A percentile compares a stretch with the other conserved stretches of the same genome.
These are phyloP conservation scores for Sebastes wilsoni DNA, from an alignment of 2,797 vertebrate genomes.

Conservation along the genomic window DNA sequence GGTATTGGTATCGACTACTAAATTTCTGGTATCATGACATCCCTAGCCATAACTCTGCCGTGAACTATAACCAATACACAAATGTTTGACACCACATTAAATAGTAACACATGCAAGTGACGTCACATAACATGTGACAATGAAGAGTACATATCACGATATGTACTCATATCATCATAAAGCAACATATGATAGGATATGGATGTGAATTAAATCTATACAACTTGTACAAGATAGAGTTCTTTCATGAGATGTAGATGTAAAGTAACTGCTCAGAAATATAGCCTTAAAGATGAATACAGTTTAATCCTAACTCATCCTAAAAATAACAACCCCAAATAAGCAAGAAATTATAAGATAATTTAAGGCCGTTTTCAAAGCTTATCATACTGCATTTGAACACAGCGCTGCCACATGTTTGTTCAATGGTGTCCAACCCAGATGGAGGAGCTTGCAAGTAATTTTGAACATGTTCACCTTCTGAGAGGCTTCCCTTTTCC, in stretches of 20 bases:
- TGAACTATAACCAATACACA: background rate
- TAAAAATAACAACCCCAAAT: background rate
- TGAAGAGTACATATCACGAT: background rate
- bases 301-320: background rate
- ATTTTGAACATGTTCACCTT: conserved; percentile 84
- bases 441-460: background rate
- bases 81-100: background rate
- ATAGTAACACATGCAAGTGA: background rate
- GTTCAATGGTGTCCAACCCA: background rate
- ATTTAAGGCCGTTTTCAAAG: too few relatives aligned
- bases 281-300: background rate
- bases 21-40: too few relatives aligned
- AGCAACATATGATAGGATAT: background rate
- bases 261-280: background rate
- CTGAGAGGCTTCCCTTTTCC: conserved; percentile 99
- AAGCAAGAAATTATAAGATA: background rate
- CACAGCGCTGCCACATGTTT: background rate
- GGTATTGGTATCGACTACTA: too few relatives aligned
- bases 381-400: too few relatives aligned
- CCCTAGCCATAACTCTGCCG: background rate
- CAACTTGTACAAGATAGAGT: background rate
- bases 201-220: background rate
- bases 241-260: background rate
- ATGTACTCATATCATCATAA: background rate
- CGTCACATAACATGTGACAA: background rate